Conservation (phyloP, 2,113 vertebrate genomes). For the Entomyzon cyanotis region DNA sequence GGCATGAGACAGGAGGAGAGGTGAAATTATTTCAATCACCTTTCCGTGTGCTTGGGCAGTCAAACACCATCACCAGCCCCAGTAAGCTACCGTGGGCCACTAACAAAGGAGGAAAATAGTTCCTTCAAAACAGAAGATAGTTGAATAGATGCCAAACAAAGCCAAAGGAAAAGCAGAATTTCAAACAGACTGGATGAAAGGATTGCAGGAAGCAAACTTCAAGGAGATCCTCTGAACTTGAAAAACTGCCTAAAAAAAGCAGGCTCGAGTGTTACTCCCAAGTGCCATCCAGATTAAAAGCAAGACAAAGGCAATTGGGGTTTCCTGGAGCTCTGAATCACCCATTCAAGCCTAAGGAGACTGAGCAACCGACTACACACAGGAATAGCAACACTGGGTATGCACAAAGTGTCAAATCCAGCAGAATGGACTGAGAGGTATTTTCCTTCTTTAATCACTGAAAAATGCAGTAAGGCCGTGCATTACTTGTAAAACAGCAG, state of each 20-base stretch:
- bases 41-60: background rate
- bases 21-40: background rate
- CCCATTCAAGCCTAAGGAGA: background rate
- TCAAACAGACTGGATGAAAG: conserved; percentile 50
- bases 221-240: conserved; percentile 8
- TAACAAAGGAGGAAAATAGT: background rate
- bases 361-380: background rate
- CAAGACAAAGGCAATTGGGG: conserved; percentile 4
- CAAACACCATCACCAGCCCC: background rate
- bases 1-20: background rate
- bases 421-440: background rate
- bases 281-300: conserved; percentile 23
- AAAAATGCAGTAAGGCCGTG: background rate
- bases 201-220: conserved; percentile 15
- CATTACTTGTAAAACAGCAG: conserved; percentile 6
- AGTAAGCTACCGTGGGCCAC: background rate
- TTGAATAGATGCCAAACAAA: conserved; percentile 39
- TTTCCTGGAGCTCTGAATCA: conserved; percentile 16
- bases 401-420: background rate
- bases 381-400: background rate
- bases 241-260: conserved; percentile 1
- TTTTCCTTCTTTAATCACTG: background rate
- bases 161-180: conserved; percentile 44
- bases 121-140: background rate
- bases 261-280: conserved; percentile 16